Base-by-base conservation (phyloP, 2,797 vertebrate species). In the Clamator glandarius region DNA sequence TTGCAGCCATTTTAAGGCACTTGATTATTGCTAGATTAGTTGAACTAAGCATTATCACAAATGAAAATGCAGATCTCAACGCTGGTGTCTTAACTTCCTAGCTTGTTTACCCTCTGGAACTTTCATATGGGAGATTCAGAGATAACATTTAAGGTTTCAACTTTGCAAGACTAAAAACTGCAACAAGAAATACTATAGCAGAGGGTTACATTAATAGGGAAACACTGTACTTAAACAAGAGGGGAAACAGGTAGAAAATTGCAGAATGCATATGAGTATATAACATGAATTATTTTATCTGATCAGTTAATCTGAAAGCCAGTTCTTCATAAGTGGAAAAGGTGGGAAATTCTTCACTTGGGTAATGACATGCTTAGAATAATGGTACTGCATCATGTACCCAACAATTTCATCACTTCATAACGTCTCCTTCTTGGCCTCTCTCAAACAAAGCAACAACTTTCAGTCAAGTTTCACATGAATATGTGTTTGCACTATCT, bases 1-100 rank as follows among this genome's bases (percentile, higher is more conserved):
- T 10, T 92, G 94, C 95, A 91, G 93, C 91, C 94, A 95, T 95
- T 93, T 96, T 94, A 96, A 96, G 87, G 73, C 89, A 88, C 35
- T 75, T 91, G 51, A 79, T 92, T 90, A 87, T 21, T 69, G 79
- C 89, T 70, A 52, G 73, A 69, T 90, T 66, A 88, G 74, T 86
- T 86, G 48, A 90, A 87, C 59, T 5, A 83, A 76, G 69, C 44
- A 85, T 91, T 84, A 86, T 77, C 82, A 63, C 48, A 68, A 81
- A 86, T 26, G 68, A 33, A 92, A 90, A 77, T 19, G 68, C 73
- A 77, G 62, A 93, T 89, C 87, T 85, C 76, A 62, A 4, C 0
- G 12, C 64, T 59, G 51, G 68, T 26, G 54, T 88, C 85, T 87
- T 39, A 55, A 83, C 66, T 80, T 85, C 76, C 75, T 41, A 31